These are phyloP conservation scores for Polypterus bichir DNA, from an alignment of 2,113 vertebrate species.

Conservation along the genomic window DNA sequence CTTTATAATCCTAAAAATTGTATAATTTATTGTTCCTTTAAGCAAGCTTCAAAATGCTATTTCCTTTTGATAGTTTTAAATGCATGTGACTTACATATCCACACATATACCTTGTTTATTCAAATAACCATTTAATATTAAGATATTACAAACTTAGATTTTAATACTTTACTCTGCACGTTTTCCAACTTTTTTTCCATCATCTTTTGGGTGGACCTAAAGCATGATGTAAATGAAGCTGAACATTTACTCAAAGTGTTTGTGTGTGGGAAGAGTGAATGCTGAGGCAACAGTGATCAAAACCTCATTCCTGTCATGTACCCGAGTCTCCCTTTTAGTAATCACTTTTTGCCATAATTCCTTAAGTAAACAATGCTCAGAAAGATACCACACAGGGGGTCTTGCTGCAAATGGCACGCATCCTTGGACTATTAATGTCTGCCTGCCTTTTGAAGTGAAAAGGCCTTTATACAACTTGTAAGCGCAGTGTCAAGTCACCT, in stretches of 20 bases:
- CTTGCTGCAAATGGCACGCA: conserved; percentile 1
- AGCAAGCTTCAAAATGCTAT: too few species aligned
- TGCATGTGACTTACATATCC: too few species aligned
- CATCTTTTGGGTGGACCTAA: conserved; percentile 11
- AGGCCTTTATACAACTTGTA: conserved; percentile 5
- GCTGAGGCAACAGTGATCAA: conserved; percentile 10
- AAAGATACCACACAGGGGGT: conserved; percentile 18
- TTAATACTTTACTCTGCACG: conserved; percentile 17
- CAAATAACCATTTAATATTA: too few species aligned
- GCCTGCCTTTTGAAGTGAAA: conserved; percentile 23
- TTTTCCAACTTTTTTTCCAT: conserved; percentile 5
- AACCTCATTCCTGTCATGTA: conserved; percentile 20
- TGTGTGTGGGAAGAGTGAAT: not conserved
- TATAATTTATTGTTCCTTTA: too few species aligned
- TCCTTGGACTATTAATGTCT: not conserved
- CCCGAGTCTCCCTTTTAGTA: conserved; percentile 26
- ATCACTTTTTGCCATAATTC: conserved; percentile 18
- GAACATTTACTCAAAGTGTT: conserved; percentile 15
- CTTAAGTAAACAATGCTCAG: conserved; percentile 27
- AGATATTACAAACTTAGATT: conserved; percentile 1
- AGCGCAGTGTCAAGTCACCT: conserved; percentile 16
- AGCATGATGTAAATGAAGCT: conserved; percentile 25
- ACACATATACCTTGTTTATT: too few species aligned
- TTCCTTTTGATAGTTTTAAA: too few species aligned
- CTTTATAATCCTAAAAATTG: too few species aligned